Evolutionary conservation across 2,113 vertebrate genomes (phyloP).

Genomic region (Gasterosteus nipponicus): DNA sequence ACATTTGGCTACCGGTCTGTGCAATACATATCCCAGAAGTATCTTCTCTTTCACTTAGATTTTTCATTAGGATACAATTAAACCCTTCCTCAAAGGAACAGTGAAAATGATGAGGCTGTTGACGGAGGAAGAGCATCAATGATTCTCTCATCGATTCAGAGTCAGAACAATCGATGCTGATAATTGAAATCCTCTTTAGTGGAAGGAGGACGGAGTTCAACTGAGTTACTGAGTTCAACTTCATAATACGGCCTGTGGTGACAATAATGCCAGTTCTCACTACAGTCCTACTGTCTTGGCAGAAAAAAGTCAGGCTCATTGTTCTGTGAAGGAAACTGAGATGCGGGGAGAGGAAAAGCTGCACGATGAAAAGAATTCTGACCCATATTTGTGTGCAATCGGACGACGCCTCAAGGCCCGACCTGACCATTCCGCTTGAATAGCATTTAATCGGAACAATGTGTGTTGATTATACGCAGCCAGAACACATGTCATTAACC

Average conservation of each 20-base stretch:
- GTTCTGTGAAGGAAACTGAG: slow-evolving; percentile 71
- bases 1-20: slow-evolving; percentile 38
- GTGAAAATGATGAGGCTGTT: slow-evolving; percentile 7
- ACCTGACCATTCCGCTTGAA: slow-evolving; percentile 63
- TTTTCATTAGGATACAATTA: slow-evolving; percentile 11
- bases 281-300: slow-evolving; percentile 24
- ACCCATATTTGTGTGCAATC: slow-evolving; percentile 66
- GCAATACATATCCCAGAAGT: slow-evolving; percentile 47
- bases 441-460: slow-evolving; percentile 69
- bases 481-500: slow-evolving; percentile 68
- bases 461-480: slow-evolving; percentile 67
- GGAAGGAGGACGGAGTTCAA: too few relatives aligned
- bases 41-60: not conserved
- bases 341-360: slow-evolving; percentile 55
- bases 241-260: slow-evolving; percentile 22
- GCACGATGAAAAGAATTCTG: slow-evolving; percentile 46
- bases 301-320: slow-evolving; percentile 64
- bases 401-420: slow-evolving; percentile 59
- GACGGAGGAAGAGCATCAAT: not conserved
- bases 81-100: not conserved
- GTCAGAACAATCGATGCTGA: slow-evolving; percentile 33
- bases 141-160: slow-evolving; percentile 18
- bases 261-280: slow-evolving; percentile 49
- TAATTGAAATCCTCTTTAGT: slow-evolving; percentile 13
- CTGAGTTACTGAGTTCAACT: not conserved